phyloP scores from a whole-genome alignment of 2,113 vertebrate genomes.

The Sula dactylatra region DNA sequence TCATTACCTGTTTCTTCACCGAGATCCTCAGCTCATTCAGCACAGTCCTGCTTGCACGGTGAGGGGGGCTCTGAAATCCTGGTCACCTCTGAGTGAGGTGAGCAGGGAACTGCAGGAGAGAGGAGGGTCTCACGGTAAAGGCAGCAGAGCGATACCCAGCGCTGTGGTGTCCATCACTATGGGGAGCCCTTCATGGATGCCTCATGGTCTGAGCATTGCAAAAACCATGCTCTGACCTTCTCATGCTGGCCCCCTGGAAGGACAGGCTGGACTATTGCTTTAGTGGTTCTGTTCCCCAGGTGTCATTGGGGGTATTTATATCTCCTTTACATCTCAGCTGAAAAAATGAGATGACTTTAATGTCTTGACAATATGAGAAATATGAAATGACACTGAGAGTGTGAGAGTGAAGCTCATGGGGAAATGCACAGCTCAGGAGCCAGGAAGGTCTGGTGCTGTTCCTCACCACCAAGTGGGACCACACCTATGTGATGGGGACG shows the following conservation, averaged over 20 bases:
- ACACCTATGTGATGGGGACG: rapidly evolving
- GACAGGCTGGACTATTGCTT: neutral
- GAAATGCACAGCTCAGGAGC: neutral
- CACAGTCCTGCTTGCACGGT: neutral
- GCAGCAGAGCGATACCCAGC: neutral
- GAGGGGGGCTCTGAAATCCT: neutral
- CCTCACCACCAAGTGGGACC: neutral
- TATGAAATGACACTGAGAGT: neutral
- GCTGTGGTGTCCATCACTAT: rapidly evolving
- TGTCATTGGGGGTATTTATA: neutral
- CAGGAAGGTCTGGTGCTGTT: neutral
- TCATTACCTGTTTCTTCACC: neutral
- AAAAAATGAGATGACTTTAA: neutral
- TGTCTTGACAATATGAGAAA: neutral
- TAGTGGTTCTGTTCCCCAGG: neutral
- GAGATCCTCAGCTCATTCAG: neutral
- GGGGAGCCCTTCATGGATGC: neutral
- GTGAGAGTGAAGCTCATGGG: neutral
- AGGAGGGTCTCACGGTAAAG: neutral
- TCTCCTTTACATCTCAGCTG: neutral
- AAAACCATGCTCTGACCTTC: neutral
- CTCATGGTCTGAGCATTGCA: neutral
- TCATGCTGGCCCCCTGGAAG: neutral
- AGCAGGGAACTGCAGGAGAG: neutral
- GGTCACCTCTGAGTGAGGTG: neutral